Conservation (phyloP, 2,113 vertebrate genomes). For the Otus sunia region DNA sequence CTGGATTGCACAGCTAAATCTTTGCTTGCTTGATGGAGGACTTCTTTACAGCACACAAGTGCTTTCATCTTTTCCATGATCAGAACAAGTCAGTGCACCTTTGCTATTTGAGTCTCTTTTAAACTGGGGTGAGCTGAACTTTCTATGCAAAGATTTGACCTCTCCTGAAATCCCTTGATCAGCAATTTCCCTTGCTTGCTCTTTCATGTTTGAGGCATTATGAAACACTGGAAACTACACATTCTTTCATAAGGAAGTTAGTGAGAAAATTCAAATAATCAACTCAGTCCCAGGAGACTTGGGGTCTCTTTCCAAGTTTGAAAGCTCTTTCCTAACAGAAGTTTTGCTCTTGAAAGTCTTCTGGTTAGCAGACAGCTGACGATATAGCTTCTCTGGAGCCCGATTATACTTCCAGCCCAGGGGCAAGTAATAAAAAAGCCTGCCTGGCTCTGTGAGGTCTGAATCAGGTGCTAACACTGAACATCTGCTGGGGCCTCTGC, state of each 20-base stretch:
- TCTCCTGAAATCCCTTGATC: conserved; percentile 37
- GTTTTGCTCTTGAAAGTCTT: conserved; percentile 18
- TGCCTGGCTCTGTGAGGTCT: conserved; percentile 14
- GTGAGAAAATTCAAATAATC: conserved; percentile 48
- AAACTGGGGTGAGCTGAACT: conserved; percentile 23
- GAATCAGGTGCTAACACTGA: conserved; percentile 59
- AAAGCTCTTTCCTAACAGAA: conserved; percentile 20
- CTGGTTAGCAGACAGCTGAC: conserved; percentile 21
- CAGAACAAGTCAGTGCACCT: conserved; percentile 7
- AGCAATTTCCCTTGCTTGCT: conserved; percentile 23
- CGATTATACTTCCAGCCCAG: conserved; percentile 13
- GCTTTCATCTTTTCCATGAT: conserved; percentile 9
- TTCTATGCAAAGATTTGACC: conserved; percentile 47
- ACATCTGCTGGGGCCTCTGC: conserved; percentile 30
- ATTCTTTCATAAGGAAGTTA: conserved; percentile 18
- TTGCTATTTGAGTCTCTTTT: conserved; percentile 9
- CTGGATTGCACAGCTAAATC: not conserved
- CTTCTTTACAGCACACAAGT: not conserved
- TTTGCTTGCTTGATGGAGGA: not conserved
- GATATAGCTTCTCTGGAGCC: conserved; percentile 6
- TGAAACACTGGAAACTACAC: conserved; percentile 15
- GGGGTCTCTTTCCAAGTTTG: not conserved
- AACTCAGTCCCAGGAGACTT: not conserved
- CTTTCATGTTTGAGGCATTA: conserved; percentile 22
- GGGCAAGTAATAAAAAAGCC: conserved; percentile 25